Conservation (phyloP, 2,797 vertebrate species). For the Semotilus atromaculatus region DNA sequence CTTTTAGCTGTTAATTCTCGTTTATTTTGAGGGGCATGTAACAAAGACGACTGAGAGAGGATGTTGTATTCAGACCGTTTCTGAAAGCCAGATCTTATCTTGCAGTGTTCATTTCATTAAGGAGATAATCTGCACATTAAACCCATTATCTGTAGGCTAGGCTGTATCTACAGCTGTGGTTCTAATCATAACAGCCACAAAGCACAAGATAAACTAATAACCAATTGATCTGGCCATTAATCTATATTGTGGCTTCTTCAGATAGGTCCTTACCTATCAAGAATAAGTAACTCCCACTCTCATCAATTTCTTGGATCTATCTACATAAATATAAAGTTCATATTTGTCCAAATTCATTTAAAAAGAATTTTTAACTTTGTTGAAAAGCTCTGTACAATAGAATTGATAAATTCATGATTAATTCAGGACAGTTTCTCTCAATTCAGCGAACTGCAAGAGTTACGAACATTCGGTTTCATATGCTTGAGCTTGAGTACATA, state of each 20-base stretch:
- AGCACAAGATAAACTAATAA: constrained; percentile 35
- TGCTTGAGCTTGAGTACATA: background rate
- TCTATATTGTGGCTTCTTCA: constrained; percentile 27
- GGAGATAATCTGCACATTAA: background rate
- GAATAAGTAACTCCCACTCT: background rate
- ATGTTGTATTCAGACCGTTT: background rate
- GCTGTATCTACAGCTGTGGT: constrained; percentile 32
- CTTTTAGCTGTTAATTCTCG: background rate
- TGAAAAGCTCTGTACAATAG: background rate
- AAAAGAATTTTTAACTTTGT: background rate
- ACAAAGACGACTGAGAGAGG: background rate
- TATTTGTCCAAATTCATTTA: background rate
- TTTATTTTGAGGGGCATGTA: background rate
- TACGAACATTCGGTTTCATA: background rate
- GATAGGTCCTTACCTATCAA: background rate
- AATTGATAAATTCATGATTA: background rate
- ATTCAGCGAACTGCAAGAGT: background rate
- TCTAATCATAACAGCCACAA: constrained; percentile 30
- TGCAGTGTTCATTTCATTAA: background rate
- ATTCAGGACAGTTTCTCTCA: background rate
- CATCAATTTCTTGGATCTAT: background rate
- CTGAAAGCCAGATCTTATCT: constrained; percentile 28
- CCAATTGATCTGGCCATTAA: constrained; percentile 14
- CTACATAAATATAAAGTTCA: background rate
- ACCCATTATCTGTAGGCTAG: background rate